A percentile compares a stretch with the other conserved stretches of the same genome.
These are phyloP conservation scores for Phalloptychus januarius DNA, from an alignment of 2,797 vertebrate species.

Conservation along the genomic window DNA sequence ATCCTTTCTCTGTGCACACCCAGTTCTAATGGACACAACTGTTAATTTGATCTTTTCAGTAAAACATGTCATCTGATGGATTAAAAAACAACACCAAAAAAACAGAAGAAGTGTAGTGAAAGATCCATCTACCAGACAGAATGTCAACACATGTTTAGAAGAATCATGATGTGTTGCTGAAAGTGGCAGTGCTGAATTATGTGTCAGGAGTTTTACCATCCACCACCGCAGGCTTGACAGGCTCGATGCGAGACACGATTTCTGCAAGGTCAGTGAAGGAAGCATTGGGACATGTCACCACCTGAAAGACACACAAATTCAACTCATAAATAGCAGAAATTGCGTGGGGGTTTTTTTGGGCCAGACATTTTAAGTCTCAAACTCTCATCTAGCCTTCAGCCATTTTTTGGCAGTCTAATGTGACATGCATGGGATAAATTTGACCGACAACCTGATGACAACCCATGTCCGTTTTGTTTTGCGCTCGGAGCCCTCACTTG, in stretches of 20 bases:
- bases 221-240: slow-evolving; percentile 81
- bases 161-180: not conserved
- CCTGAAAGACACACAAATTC: slow-evolving; percentile 68
- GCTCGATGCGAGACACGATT: slow-evolving; percentile 94
- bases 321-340: not conserved
- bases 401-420: not conserved
- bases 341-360: not conserved
- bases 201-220: slow-evolving; percentile 83
- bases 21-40: not conserved
- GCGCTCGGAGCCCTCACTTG: not conserved
- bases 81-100: not conserved
- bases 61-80: not conserved
- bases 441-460: not conserved
- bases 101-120: not conserved
- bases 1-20: not conserved
- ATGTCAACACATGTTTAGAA: not conserved
- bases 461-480: not conserved
- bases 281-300: slow-evolving; percentile 89
- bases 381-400: not conserved
- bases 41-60: not conserved
- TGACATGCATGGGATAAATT: not conserved
- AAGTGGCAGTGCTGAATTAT: not conserved
- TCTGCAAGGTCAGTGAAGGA: slow-evolving; percentile 96
- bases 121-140: not conserved
- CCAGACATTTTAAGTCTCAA: not conserved